Base-by-base conservation (phyloP, 2,113 vertebrate genomes). In the Pedionomus torquatus region DNA sequence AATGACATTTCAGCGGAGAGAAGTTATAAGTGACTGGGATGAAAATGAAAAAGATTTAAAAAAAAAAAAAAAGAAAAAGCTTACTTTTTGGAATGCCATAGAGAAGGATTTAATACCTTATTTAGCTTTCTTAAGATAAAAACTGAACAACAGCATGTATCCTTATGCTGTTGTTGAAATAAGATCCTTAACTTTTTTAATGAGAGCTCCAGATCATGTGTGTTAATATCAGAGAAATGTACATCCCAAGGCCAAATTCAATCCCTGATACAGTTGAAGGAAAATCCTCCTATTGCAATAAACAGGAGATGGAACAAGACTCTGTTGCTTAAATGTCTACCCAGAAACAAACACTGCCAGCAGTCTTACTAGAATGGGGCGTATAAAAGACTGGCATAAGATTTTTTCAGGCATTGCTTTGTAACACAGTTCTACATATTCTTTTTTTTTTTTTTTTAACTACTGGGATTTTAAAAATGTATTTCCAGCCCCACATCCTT, bases 1-100 rank as follows among this genome's bases (percentile, higher is more conserved):
- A 91, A 85, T 43, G 74, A 87, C 51, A 69, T 92, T 95, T 95
- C 83, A 97, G 31, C 83, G 83, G 41, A 61, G 9, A 55, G 31
- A 75, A 92, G 52, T 49, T 82, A 1, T 16, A 78, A 93, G 49
- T 31, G 41, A 28, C 65, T 89, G 48, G 48, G 54, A 91, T 72
- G 37, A 93, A 96, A 97, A 91, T 37, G 25, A 82, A 83, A 92
- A 18, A 64, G 11, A 7, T 44, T n/a, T n/a, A n/a, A n/a, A n/a
- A n/a, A 28, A 4, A 41, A 68, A 71, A 74, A 63, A 51, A 49
- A 26, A 68, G 69, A 10, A 17, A 54, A 25, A 30, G 43, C 18
- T 64, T 89, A 37, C 20, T 69, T 90, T 94, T 80, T 46, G 8
- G 51, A 86, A 78, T 17, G 33, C 21, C 68, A 83, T 1, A 89